Percentiles rank a stretch among this genome's conserved stretches.
Conservation (phyloP, 2,797 vertebrate genomes). For the Sebastes miniatus region DNA sequence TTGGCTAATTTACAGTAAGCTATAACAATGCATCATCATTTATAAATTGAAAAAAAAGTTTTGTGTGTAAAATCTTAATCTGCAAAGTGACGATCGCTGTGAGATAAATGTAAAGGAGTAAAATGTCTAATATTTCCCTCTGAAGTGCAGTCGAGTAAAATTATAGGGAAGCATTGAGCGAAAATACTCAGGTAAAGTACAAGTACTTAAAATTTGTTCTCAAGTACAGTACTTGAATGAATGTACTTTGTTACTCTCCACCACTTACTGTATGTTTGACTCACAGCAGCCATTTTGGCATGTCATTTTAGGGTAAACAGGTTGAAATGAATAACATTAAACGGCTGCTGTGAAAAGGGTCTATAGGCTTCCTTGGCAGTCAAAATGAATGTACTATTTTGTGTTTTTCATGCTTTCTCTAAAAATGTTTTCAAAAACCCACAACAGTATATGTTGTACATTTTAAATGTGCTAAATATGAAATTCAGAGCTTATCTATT, state of each 20-base stretch:
- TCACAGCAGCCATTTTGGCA: too few relatives aligned
- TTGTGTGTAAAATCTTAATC: neutral
- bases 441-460: neutral
- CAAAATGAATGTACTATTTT: neutral
- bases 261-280: neutral
- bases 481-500: too few relatives aligned
- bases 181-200: too few relatives aligned
- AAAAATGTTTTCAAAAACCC: neutral
- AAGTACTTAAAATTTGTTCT: too few relatives aligned
- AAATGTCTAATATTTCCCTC: neutral
- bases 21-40: neutral
- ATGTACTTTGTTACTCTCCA: neutral
- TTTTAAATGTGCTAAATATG: too few relatives aligned
- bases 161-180: too few relatives aligned
- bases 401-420: neutral
- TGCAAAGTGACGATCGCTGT: neutral
- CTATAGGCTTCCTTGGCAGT: too few relatives aligned
- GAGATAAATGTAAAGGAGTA: neutral
- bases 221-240: too few relatives aligned
- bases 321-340: too few relatives aligned
- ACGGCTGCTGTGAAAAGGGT: rapidly evolving
- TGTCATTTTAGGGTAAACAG: too few relatives aligned
- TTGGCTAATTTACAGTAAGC: neutral
- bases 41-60: neutral
- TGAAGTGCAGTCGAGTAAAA: too few relatives aligned